Evolutionary conservation across 1,140 invertebrate genomes (phyloP).

Genomic region (Mactra quadrangularis): DNA sequence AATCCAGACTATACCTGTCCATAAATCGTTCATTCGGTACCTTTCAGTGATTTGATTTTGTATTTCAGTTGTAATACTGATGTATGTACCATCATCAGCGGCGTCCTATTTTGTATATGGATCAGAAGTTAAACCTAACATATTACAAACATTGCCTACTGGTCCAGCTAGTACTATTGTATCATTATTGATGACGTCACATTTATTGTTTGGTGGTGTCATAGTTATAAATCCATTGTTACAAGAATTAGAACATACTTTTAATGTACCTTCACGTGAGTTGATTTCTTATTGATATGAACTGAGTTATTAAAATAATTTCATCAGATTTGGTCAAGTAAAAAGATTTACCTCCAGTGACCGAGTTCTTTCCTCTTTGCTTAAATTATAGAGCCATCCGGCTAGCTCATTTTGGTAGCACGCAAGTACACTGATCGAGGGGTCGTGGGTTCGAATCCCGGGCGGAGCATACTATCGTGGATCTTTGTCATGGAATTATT

Average conservation of each 20-base stretch:
- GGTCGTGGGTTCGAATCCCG: too few relatives aligned
- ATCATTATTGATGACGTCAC: slow-evolving; percentile 78
- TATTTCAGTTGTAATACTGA: slow-evolving; percentile 66
- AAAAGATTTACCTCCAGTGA: too few relatives aligned
- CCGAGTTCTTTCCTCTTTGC: too few relatives aligned
- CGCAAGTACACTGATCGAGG: too few relatives aligned
- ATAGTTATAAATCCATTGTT: slow-evolving; percentile 83
- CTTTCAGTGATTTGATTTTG: too few relatives aligned
- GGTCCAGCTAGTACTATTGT: slow-evolving; percentile 60
- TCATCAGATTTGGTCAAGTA: too few relatives aligned
- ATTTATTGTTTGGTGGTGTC: slow-evolving; percentile 81
- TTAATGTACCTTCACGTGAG: slow-evolving; percentile 87
- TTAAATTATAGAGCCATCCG: background rate
- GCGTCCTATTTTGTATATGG: slow-evolving; percentile 67
- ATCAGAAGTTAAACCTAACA: slow-evolving; percentile 62
- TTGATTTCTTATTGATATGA: slow-evolving; percentile 13
- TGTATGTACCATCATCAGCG: slow-evolving; percentile 70
- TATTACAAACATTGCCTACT: slow-evolving; percentile 61
- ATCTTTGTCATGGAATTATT: background rate
- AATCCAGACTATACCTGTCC: too few relatives aligned
- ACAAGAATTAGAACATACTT: slow-evolving; percentile 88
- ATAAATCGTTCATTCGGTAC: too few relatives aligned
- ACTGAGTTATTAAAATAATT: too few relatives aligned
- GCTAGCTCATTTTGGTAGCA: too few relatives aligned
- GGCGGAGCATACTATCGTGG: too few relatives aligned